These are phyloP conservation scores for Choristoneura rosaceana DNA, from an alignment of 2,888 invertebrate species.

Conservation along the genomic window DNA sequence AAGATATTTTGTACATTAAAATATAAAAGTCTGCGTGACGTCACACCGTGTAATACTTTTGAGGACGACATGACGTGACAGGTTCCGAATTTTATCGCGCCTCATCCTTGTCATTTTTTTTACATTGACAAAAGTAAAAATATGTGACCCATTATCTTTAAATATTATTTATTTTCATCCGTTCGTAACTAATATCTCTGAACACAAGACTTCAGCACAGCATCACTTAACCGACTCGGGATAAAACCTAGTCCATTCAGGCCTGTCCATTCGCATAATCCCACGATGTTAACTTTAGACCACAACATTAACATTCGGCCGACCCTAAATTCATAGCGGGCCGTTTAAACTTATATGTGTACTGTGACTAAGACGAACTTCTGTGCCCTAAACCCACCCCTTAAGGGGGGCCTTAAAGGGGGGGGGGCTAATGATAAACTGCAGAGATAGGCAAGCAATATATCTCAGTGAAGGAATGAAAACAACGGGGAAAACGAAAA, in stretches of 20 bases:
- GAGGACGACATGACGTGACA: too few species aligned
- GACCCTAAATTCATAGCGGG: not conserved
- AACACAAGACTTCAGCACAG: too few species aligned
- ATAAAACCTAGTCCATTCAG: not conserved
- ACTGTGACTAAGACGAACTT: constrained; percentile 28
- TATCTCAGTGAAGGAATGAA: constrained; percentile 44
- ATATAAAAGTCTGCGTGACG: too few species aligned
- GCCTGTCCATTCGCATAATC: constrained; percentile 3
- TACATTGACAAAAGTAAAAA: too few species aligned
- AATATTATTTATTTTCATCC: too few species aligned
- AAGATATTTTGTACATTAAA: too few species aligned
- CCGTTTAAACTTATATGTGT: constrained; percentile 8
- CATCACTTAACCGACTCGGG: not conserved
- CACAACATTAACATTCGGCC: constrained; percentile 2
- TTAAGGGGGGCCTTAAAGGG: constrained; percentile 13
- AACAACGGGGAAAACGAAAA: constrained; percentile 40
- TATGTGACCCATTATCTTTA: too few species aligned
- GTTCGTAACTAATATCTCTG: too few species aligned
- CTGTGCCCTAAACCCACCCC: constrained; percentile 9
- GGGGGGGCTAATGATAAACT: constrained; percentile 44
- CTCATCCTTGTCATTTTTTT: too few species aligned
- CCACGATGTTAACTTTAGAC: not conserved
- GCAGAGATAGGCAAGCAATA: constrained; percentile 44
- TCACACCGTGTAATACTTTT: too few species aligned
- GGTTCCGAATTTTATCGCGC: too few species aligned